Conservation (phyloP, 2,797 vertebrate genomes). For the Pteronotus mesoamericanus region DNA sequence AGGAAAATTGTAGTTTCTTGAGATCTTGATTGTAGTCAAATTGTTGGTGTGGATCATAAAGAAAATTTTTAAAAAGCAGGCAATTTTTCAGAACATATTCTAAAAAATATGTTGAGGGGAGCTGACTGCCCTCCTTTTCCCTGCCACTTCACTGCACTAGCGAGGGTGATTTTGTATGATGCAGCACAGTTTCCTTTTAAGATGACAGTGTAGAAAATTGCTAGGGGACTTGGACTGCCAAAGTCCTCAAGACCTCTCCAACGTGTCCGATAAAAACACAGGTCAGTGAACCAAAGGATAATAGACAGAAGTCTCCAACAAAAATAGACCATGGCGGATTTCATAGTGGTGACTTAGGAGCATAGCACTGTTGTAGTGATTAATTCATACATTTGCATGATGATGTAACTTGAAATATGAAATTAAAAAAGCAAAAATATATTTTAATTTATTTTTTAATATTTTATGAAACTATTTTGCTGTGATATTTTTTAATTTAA, state of each 20-base stretch:
- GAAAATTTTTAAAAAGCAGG: constrained; percentile 47
- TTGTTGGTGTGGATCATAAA: constrained; percentile 46
- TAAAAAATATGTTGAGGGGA: constrained; percentile 19
- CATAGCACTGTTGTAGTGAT: neutral
- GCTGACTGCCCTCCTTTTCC: constrained; percentile 35
- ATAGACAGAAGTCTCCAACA: neutral
- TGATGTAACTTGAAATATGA: neutral
- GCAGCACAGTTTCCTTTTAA: constrained; percentile 27
- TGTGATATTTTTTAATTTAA: neutral
- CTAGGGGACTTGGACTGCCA: neutral
- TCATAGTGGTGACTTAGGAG: neutral
- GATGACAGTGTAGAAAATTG: constrained; percentile 52
- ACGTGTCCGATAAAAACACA: constrained; percentile 36
- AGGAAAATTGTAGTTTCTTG: constrained; percentile 58
- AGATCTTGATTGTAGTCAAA: constrained; percentile 56
- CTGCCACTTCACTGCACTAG: constrained; percentile 13
- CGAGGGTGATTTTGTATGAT: constrained; percentile 42
- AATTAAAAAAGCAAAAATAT: neutral
- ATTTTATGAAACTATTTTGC: neutral
- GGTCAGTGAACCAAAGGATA: constrained; percentile 40
- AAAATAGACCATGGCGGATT: neutral
- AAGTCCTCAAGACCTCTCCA: constrained; percentile 26
- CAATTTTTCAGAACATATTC: constrained; percentile 38
- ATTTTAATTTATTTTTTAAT: neutral
- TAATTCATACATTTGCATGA: neutral